Evolutionary conservation across 1,140 invertebrate species (phyloP).

Genomic region (Asobara japonica): DNA sequence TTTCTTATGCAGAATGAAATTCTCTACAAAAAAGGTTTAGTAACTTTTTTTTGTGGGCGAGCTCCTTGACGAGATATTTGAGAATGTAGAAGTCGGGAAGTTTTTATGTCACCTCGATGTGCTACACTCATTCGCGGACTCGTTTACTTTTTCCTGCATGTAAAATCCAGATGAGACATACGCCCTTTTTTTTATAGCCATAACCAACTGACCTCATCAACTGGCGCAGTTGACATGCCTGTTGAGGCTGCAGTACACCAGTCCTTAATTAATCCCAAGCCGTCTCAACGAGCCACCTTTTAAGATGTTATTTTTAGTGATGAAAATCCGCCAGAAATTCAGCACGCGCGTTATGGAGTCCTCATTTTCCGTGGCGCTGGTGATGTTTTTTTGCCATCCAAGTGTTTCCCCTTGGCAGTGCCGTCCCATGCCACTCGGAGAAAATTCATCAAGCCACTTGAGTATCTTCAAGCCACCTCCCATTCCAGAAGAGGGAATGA

Average conservation of each 20-base stretch:
- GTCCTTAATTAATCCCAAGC: background rate
- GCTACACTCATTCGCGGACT: no score
- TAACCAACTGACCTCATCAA: background rate
- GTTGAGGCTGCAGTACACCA: background rate
- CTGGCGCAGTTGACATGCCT: background rate
- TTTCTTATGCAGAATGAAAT: no score
- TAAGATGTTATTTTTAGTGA: constrained; percentile 12
- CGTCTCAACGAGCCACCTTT: background rate
- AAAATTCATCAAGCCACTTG: constrained; percentile 26
- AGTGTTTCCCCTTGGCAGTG: background rate
- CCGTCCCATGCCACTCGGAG: background rate
- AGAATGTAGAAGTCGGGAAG: no score
- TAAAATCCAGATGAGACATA: no score
- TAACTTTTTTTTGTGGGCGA: no score
- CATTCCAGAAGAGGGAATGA: background rate
- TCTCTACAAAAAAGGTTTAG: no score
- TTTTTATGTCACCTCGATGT: no score
- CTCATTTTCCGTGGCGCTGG: background rate
- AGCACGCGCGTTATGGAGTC: constrained; percentile 3
- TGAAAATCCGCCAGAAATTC: background rate
- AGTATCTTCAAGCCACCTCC: constrained; percentile 14
- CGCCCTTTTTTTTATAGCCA: no score
- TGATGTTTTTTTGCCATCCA: background rate
- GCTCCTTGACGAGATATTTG: no score
- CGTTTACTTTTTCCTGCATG: no score